Base-by-base conservation (phyloP, 2,888 invertebrate genomes). In the Acrocyrtus sp. region DNA sequence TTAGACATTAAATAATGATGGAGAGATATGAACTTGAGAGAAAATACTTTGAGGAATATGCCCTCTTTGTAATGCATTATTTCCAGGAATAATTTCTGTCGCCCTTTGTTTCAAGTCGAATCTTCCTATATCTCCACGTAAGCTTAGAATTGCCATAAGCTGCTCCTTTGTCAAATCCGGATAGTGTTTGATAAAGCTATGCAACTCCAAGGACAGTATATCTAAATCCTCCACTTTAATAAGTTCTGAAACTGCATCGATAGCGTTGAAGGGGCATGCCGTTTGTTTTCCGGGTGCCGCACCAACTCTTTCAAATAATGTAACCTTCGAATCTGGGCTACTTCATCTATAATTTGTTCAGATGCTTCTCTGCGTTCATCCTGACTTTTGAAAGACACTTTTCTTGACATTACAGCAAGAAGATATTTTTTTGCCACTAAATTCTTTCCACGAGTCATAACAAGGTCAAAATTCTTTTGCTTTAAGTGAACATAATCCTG, bases 101-200 rank as follows among this genome's bases (percentile, higher is more conserved):
- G 91, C 89, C 82, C 90, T 91, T 82, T 92, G 92, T 73, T 89
- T 89, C n/a, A 92, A 90, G 79, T 94, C 93, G 41, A 91, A 89
- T 74, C 92, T 89, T 57, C 93, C 89, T 78, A 97, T 90, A 85
- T 98, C 97, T 2, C 94, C 96, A 72, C 97, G 88, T 78, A 96
- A 88, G 83, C 90, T 89, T 81, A 98, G 87, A 76, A 98, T 86
- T 60, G 94, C 89, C 74, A 91, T 88, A 81, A 98, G 86, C 84
- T 97, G 96, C 84, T 97, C 96, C 83, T 93, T 92, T 12, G 90
- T 89, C 81, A 96, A 89, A 83, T 96, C 96, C 0, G 96, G 95
- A 86, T 93, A 95, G 83, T 92, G 93, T 79, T 93, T 93, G 74
- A 94, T 88, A 60, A 95, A 85, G 43, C 92, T 90, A 12, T 34